Percentiles rank a stretch among this genome's conserved stretches.
These are phyloP conservation scores for Syngnathus typhle DNA, from an alignment of 2,113 vertebrate species.

Conservation along the genomic window DNA sequence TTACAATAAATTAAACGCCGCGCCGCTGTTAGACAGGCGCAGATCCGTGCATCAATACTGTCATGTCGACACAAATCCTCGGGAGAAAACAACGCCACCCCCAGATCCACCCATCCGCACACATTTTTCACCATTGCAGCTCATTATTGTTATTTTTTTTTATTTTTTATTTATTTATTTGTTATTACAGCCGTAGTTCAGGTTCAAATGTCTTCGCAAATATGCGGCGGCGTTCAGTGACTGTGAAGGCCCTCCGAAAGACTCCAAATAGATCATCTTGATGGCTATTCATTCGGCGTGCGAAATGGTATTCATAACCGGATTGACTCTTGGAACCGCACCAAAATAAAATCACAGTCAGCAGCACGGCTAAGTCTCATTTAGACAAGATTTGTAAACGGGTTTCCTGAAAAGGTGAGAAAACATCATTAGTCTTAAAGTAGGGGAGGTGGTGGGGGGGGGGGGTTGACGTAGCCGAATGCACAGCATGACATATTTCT, in stretches of 20 bases:
- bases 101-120: background rate
- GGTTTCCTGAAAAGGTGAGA: conserved; percentile 51
- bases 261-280: conserved; percentile 47
- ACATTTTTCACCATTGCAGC: conserved; percentile 39
- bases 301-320: conserved; percentile 43
- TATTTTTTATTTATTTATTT: too few relatives aligned
- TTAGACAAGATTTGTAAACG: conserved; percentile 35
- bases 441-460: conserved; percentile 20
- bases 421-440: conserved; percentile 46
- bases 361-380: conserved; percentile 14
- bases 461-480: conserved; percentile 17
- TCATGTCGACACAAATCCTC: conserved; percentile 45
- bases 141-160: conserved; percentile 63
- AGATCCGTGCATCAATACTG: conserved; percentile 64
- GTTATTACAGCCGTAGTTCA: conserved; percentile 49
- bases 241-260: conserved; percentile 40
- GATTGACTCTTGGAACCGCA: conserved; percentile 13
- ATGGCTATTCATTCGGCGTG: conserved; percentile 45
- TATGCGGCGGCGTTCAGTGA: conserved; percentile 37
- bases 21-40: conserved; percentile 58
- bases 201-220: conserved; percentile 44
- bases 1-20: conserved; percentile 77
- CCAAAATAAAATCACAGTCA: conserved; percentile 21
- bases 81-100: conserved; percentile 33
- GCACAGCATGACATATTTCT: conserved; percentile 33